phyloP scores from a whole-genome alignment of 2,797 vertebrate species.

The Carcharodon carcharias region DNA sequence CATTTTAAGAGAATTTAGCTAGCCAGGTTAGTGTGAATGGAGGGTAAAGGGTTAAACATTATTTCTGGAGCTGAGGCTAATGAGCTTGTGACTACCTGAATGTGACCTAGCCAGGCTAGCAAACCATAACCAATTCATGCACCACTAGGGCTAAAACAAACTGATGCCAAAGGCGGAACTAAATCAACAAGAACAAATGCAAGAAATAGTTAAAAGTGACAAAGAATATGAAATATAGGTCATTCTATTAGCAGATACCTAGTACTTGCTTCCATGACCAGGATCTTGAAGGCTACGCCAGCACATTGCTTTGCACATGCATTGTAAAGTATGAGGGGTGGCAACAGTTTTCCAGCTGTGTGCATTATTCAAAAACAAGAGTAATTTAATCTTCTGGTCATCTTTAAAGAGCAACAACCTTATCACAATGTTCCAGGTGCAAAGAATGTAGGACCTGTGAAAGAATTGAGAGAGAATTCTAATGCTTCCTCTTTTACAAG shows the following conservation, averaged over 20 bases:
- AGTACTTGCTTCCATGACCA: background rate
- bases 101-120: background rate
- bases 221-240: conserved; percentile 13
- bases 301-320: background rate
- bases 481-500: background rate
- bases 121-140: background rate
- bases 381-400: background rate
- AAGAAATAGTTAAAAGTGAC: background rate
- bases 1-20: background rate
- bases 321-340: background rate
- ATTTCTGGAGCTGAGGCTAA: background rate
- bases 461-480: background rate
- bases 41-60: background rate
- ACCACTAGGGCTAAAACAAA: background rate
- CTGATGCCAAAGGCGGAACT: background rate
- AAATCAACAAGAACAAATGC: conserved; percentile 15
- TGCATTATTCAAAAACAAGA: background rate
- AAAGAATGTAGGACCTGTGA: background rate
- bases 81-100: background rate
- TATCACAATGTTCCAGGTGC: background rate
- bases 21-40: background rate
- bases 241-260: background rate
- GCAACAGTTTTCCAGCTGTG: background rate
- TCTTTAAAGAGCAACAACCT: background rate
- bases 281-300: background rate